Evolutionary conservation across 2,797 vertebrate species (phyloP).

Genomic region (Petrocephalus sullivani): DNA sequence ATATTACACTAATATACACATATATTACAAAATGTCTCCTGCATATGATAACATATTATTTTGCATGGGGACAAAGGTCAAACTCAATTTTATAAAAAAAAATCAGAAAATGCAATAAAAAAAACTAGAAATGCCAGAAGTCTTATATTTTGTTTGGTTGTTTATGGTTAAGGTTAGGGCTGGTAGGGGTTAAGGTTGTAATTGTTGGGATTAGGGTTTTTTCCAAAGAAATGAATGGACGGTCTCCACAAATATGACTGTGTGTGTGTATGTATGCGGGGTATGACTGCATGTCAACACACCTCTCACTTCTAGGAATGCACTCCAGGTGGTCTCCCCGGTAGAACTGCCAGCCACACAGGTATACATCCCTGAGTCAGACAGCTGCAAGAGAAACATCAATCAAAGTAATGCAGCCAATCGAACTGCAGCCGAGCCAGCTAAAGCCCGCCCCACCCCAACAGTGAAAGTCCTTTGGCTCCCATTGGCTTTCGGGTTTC

Average conservation of each 20-base stretch:
- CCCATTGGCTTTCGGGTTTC: slow-evolving; percentile 20
- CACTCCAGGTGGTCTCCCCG: slow-evolving; percentile 90
- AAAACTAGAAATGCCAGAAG: not conserved
- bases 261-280: not conserved
- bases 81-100: not conserved
- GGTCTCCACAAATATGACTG: not conserved
- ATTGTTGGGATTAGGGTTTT: not conserved
- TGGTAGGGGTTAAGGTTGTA: not conserved
- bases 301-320: slow-evolving; percentile 88
- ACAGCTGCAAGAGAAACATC: slow-evolving; percentile 57
- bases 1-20: not conserved
- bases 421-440: not conserved
- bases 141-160: not conserved
- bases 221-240: not conserved
- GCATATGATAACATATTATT: not conserved
- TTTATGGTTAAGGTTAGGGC: not conserved
- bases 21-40: not conserved
- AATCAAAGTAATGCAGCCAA: slow-evolving; percentile 17
- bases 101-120: not conserved
- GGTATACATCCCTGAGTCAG: slow-evolving; percentile 84
- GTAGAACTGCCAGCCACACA: slow-evolving; percentile 91
- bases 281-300: not conserved
- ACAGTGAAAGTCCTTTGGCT: slow-evolving; percentile 8
- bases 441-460: not conserved
- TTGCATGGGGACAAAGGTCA: not conserved